Evolutionary conservation across 1,140 invertebrate genomes (phyloP), one percentile per base, ranked within the genome.

Genomic region (Neomicropteryx cornuta): DNA sequence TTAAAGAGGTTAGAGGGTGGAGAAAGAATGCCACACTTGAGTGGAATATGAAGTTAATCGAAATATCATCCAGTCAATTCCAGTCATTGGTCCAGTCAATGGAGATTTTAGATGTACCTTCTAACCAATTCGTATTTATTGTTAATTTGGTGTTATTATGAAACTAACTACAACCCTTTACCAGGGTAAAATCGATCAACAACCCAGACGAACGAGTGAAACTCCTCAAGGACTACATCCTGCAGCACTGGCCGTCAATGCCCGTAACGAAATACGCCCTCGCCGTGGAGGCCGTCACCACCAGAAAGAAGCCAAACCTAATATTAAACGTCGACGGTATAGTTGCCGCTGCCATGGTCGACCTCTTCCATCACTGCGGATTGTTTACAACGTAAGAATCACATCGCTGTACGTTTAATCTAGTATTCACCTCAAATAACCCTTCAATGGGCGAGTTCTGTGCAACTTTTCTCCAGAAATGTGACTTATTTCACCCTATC

Each of bases 281-380:
- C 2, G 90, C 97, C 70, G 95, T 99, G 13, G 97, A 99, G 55
- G 95, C 97, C 60, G 96, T 99, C 45, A 99, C 97, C 2, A 99
- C 96, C 1, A 87, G 89, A 37, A 99, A 99, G 76, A 99, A 99
- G 68, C 96, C 96, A 13, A 99, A 99, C 72, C 73, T 99, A 19
- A 99, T 99, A 58, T 72, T 99, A 16, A 99, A 99, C 68, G 96
- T 99, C 8, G 97, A 99, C 70, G 97, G 97, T 41, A 85, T 96
- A 45, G 96, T 99, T 56, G 97, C 93, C 2, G 90, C 91, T 18
- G 81, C 90, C 4, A 97, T 99, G 68, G 94, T 99, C 10, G 97
- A 99, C 62, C 79, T 99, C 63, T 73, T 99, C 33, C 75, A 93
- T 39, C 79, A 93, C 56, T 88, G 83, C 48, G 89, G 90, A 27